Evolutionary conservation across 2,888 invertebrate species (phyloP).

Genomic region (Trissolcus japonicus): DNA sequence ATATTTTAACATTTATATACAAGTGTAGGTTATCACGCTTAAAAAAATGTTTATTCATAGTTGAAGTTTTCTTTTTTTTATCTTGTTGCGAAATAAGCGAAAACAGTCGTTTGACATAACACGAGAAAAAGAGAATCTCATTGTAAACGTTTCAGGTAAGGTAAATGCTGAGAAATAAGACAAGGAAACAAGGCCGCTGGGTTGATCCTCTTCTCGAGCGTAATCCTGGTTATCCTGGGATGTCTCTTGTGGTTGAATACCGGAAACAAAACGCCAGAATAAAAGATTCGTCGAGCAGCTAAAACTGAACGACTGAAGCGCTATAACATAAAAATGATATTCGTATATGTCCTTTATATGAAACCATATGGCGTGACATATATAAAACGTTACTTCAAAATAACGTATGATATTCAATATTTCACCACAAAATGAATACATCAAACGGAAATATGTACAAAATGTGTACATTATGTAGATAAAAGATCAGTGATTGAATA

Average conservation of each 20-base stretch:
- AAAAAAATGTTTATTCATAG: no score
- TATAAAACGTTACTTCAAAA: slow-evolving; percentile 17
- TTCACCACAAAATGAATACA: neutral
- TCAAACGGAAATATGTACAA: no score
- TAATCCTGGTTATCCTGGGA: slow-evolving; percentile 49
- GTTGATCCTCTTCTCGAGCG: slow-evolving; percentile 52
- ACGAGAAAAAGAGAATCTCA: slow-evolving; percentile 46
- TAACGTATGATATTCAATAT: neutral
- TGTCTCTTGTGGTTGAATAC: slow-evolving; percentile 52
- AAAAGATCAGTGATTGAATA: no score
- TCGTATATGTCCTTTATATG: slow-evolving; percentile 18
- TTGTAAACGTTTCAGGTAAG: slow-evolving; percentile 41
- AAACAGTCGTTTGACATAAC: slow-evolving; percentile 36
- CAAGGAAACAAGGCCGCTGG: slow-evolving; percentile 41
- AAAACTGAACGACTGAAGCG: slow-evolving; percentile 41
- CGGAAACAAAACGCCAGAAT: slow-evolving; percentile 49
- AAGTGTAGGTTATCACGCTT: no score
- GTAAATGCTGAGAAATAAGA: slow-evolving; percentile 46
- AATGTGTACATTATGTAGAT: no score
- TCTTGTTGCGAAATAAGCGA: slow-evolving; percentile 21
- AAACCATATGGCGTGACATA: slow-evolving; percentile 4
- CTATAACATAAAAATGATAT: slow-evolving; percentile 36
- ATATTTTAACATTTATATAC: no score
- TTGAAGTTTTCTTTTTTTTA: slow-evolving; percentile 6
- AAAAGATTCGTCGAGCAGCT: slow-evolving; percentile 42